Base-by-base conservation (phyloP, 2,113 vertebrate species). In the Nanger granti region DNA sequence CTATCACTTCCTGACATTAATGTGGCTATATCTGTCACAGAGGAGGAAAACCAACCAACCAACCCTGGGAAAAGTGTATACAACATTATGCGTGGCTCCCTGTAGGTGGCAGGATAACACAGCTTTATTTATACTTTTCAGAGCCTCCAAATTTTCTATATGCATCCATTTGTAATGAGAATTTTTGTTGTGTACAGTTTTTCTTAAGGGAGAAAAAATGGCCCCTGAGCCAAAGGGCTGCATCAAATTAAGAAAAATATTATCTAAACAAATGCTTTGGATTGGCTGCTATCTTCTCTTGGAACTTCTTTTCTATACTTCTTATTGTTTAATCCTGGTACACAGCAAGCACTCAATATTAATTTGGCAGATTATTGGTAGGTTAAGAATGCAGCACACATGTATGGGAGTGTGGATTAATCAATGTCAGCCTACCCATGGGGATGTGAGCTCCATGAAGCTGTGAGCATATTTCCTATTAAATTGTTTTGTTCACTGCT, bases 61-160 rank as follows among this genome's bases (percentile, higher is more conserved):
- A 54, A 84, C 18, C 9, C 34, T 93, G 28, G 87, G 44, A 91
- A 66, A 11, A 7, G 9, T 93, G 89, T 26, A 69, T 4, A 89
- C 41, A 96, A 80, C 41, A 96, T 18, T 96, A 96, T 60, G 44
- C 92, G 49, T 89, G 60, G 55, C 60, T 97, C 49, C 93, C 94
- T 97, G n/a, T 97, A 97, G 79, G 34, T 97, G 92, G 96, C 84
- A 97, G 94, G 66, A 87, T 59, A 97, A 94, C 31, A 95, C 69
- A 94, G 73, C 64, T 95, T 95, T 82, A 82, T 96, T 92, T 87
- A 93, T 44, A 84, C 26, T 97, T 92, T 94, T 88, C 49, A 84
- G 49, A 86, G 54, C 31, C 31, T 93, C 47, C 62, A 93, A 93
- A 44, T 92, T 92, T 96, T 64, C 59, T 97, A 34, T 47, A 91